These are phyloP conservation scores for Hydroisotoma schaefferi DNA, from an alignment of 2,888 invertebrate genomes.

Conservation along the genomic window DNA sequence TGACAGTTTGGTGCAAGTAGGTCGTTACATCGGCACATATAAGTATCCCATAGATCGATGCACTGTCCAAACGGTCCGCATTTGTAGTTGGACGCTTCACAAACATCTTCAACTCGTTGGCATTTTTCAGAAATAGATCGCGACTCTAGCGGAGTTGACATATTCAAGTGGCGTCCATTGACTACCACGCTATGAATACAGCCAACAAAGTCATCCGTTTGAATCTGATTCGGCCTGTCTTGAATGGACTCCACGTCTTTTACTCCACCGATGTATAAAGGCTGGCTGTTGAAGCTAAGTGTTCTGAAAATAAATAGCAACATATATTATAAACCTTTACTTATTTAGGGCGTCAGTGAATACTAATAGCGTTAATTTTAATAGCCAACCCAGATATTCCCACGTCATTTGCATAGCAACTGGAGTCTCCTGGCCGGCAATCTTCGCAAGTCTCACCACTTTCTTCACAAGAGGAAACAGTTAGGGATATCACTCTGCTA, in stretches of 20 bases:
- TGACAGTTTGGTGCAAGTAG: conserved; percentile 76
- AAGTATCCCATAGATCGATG: conserved; percentile 77
- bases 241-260: conserved; percentile 78
- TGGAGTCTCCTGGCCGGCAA: conserved; percentile 75
- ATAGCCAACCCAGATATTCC: conserved; percentile 79
- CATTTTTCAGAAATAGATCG: conserved; percentile 73
- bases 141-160: conserved; percentile 71
- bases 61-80: conserved; percentile 65
- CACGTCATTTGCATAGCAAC: conserved; percentile 79
- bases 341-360: conserved; percentile 10
- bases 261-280: conserved; percentile 79
- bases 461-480: conserved; percentile 74
- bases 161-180: conserved; percentile 77
- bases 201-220: conserved; percentile 88
- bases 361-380: conserved; percentile 3
- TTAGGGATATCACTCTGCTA: conserved; percentile 79
- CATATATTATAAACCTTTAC: not conserved
- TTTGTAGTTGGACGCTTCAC: conserved; percentile 36
- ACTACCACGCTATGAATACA: conserved; percentile 87
- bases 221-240: conserved; percentile 83
- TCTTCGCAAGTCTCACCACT: conserved; percentile 83
- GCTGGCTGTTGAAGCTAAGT: conserved; percentile 84
- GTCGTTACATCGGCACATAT: conserved; percentile 63
- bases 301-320: conserved; percentile 62
- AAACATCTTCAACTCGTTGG: conserved; percentile 59